These are phyloP conservation scores for Forficula auricularia DNA, from an alignment of 1,140 invertebrate species.

Conservation along the genomic window DNA sequence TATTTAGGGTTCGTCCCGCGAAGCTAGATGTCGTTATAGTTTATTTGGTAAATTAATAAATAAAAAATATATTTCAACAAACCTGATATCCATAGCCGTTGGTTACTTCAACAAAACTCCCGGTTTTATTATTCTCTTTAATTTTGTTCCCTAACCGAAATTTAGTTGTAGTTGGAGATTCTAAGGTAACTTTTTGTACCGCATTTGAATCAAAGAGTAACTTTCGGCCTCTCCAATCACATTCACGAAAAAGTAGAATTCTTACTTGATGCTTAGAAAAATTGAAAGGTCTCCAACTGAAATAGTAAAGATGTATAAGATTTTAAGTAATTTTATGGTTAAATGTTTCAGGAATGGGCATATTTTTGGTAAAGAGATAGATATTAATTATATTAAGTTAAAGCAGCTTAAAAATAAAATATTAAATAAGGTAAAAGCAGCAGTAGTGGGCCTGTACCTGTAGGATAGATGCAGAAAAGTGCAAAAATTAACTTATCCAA, in stretches of 20 bases:
- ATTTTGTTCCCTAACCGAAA: conserved; percentile 8
- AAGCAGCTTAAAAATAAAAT: background rate
- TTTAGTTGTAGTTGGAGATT: conserved; percentile 17
- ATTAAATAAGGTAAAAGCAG: background rate
- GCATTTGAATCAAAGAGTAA: conserved; percentile 70
- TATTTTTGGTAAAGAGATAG: conserved; percentile 19
- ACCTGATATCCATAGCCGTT: conserved; percentile 36
- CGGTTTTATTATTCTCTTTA: conserved; percentile 18
- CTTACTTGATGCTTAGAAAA: conserved; percentile 47
- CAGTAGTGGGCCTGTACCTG: no score
- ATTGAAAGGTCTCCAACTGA: conserved; percentile 26
- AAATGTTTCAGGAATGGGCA: background rate
- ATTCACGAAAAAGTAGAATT: conserved; percentile 67
- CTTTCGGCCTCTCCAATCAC: conserved; percentile 58
- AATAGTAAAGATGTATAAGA: conserved; percentile 16
- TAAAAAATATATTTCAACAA: no score
- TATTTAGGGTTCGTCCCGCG: no score
- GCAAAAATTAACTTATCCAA: no score
- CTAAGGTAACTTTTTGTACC: conserved; percentile 35
- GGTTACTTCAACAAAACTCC: conserved; percentile 27
- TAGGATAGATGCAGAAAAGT: no score
- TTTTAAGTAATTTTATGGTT: background rate
- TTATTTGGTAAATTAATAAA: no score
- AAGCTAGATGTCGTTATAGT: no score
- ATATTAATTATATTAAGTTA: background rate